Evolutionary conservation across 2,888 invertebrate species (phyloP).

Genomic region (Lasioglossum villosulum): DNA sequence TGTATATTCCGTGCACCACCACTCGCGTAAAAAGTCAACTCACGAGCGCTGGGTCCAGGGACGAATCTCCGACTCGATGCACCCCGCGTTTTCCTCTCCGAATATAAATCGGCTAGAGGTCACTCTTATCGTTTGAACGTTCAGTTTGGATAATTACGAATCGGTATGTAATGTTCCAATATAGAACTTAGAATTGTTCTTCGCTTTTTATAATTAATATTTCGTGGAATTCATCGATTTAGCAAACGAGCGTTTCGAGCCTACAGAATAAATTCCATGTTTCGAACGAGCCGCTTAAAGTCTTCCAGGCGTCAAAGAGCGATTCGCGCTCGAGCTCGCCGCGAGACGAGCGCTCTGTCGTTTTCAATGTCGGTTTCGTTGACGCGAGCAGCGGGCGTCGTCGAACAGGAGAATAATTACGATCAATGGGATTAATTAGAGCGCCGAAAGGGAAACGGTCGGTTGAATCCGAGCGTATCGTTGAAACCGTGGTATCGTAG

Average conservation of each 20-base stretch:
- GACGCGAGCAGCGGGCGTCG: constrained; percentile 8
- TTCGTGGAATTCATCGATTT: too few relatives aligned
- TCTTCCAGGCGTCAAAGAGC: not conserved
- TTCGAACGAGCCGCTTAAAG: not conserved
- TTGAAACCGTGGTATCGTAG: constrained; percentile 43
- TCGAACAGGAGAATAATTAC: constrained; percentile 52
- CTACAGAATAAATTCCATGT: not conserved
- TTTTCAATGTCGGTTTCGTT: constrained; percentile 5
- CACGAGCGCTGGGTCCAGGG: constrained; percentile 11
- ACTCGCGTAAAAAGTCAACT: constrained; percentile 59
- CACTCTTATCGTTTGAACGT: not conserved
- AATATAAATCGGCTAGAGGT: not conserved
- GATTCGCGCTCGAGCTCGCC: not conserved
- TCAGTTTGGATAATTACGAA: not conserved
- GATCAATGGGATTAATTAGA: constrained; percentile 67
- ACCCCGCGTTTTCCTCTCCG: not conserved
- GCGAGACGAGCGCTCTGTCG: not conserved
- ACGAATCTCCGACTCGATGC: not conserved
- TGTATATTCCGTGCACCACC: constrained; percentile 47
- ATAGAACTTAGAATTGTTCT: too few relatives aligned
- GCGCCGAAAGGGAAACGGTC: constrained; percentile 56
- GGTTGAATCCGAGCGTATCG: constrained; percentile 46
- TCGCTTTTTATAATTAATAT: too few relatives aligned
- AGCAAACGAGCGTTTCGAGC: too few relatives aligned
- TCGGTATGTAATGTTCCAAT: too few relatives aligned